phyloP scores from a whole-genome alignment of 2,113 vertebrate species.

The Corvus cornix region DNA sequence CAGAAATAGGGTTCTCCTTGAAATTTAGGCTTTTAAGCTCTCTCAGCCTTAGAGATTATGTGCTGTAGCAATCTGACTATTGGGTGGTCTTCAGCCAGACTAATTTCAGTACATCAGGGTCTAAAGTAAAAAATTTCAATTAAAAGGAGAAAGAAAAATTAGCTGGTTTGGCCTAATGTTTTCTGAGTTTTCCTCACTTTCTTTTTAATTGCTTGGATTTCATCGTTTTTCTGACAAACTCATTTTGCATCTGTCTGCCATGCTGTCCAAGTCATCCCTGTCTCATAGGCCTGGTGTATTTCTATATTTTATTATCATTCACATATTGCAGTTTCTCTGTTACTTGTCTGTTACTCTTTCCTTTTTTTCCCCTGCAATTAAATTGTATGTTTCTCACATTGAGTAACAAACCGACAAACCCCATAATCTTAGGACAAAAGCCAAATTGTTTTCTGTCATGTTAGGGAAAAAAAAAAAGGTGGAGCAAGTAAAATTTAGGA shows the following conservation, averaged over 20 bases:
- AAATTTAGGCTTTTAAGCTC: background rate
- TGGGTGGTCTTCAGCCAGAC: background rate
- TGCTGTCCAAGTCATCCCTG: background rate
- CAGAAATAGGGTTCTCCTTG: background rate
- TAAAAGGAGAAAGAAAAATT: background rate
- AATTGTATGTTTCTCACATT: background rate
- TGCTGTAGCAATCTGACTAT: background rate
- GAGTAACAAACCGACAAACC: background rate
- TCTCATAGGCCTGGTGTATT: background rate
- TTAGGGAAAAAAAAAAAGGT: rapidly evolving
- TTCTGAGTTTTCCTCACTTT: background rate
- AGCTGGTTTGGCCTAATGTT: background rate
- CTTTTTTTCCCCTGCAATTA: background rate
- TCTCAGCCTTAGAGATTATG: background rate
- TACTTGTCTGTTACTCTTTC: rapidly evolving
- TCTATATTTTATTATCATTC: background rate
- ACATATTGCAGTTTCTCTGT: background rate
- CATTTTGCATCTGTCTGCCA: background rate
- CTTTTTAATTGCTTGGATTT: background rate
- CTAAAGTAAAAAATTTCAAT: background rate
- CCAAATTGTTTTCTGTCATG: background rate
- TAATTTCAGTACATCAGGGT: background rate
- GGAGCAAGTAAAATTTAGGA: background rate
- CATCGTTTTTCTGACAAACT: background rate
- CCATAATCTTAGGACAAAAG: background rate